A percentile compares a stretch with the other conserved stretches of the same genome.
These are phyloP conservation scores for Arbacia lixula DNA, from an alignment of 53 echinoderm and acorn worm species.

Conservation along the genomic window DNA sequence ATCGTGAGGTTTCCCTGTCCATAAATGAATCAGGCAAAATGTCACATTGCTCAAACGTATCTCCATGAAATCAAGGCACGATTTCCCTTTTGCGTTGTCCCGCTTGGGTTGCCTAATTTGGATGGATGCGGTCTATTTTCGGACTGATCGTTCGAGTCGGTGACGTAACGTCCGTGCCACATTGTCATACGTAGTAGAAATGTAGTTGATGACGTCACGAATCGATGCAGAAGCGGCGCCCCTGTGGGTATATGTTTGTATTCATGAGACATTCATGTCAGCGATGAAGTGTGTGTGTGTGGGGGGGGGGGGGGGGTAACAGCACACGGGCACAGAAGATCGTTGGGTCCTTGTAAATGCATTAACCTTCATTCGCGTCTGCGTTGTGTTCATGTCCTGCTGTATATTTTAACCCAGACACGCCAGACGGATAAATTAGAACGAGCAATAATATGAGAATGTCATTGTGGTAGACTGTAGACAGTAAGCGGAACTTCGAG, in stretches of 20 bases:
- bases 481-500: too few species aligned
- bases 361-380: conserved; percentile 4
- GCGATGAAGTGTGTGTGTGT: too few species aligned
- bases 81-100: neutral
- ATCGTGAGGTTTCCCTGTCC: too few species aligned
- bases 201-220: conserved; percentile 20
- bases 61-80: neutral
- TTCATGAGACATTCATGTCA: too few species aligned
- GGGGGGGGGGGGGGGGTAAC: neutral
- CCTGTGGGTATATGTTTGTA: too few species aligned
- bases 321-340: neutral
- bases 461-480: too few species aligned
- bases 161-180: conserved; percentile 3
- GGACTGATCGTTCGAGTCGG: neutral
- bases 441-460: too few species aligned
- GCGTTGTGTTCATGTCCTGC: too few species aligned
- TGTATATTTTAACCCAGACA: neutral
- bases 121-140: neutral
- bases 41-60: neutral
- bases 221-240: conserved; percentile 4
- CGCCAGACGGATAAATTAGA: neutral
- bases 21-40: too few species aligned
- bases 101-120: neutral
- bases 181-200: neutral
- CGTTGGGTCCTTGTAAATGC: conserved; percentile 10